phyloP scores from a whole-genome alignment of 2,113 vertebrate genomes.

The Furnarius figulus region DNA sequence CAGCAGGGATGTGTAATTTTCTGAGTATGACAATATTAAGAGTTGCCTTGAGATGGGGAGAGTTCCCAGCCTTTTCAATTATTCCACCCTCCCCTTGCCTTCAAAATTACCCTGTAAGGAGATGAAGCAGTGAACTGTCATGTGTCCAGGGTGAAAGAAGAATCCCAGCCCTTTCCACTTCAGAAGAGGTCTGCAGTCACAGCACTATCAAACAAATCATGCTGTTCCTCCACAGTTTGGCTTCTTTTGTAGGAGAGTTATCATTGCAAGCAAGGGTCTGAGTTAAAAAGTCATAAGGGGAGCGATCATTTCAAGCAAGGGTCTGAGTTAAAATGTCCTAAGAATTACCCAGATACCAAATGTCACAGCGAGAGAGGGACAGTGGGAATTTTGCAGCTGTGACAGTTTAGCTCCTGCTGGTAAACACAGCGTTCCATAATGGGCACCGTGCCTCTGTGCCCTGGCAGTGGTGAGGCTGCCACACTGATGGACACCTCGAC shows the following conservation, averaged over 20 bases:
- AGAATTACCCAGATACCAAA: not conserved
- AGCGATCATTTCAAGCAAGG: not conserved
- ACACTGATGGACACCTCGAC: fast-evolving
- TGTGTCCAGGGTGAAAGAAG: not conserved
- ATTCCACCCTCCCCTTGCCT: not conserved
- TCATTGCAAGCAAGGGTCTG: not conserved
- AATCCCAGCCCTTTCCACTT: not conserved
- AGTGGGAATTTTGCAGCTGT: not conserved
- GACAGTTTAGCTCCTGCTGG: not conserved
- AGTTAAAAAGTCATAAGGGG: not conserved
- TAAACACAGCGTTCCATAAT: not conserved
- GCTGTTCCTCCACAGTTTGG: not conserved
- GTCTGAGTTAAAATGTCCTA: not conserved
- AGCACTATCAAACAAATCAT: not conserved
- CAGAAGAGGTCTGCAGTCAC: not conserved
- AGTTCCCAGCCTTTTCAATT: not conserved
- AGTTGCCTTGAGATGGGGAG: not conserved
- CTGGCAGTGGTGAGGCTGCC: not conserved
- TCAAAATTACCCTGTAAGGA: conserved; percentile 29
- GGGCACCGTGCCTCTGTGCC: fast-evolving
- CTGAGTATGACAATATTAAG: not conserved
- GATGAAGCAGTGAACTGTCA: not conserved
- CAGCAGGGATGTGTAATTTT: not conserved
- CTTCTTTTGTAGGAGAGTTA: not conserved
- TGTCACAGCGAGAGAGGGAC: not conserved